A percentile compares a stretch with the other conserved stretches of the same genome.
These are phyloP conservation scores for Octonoba sinensis DNA, from an alignment of 2,888 invertebrate species.

Conservation along the genomic window DNA sequence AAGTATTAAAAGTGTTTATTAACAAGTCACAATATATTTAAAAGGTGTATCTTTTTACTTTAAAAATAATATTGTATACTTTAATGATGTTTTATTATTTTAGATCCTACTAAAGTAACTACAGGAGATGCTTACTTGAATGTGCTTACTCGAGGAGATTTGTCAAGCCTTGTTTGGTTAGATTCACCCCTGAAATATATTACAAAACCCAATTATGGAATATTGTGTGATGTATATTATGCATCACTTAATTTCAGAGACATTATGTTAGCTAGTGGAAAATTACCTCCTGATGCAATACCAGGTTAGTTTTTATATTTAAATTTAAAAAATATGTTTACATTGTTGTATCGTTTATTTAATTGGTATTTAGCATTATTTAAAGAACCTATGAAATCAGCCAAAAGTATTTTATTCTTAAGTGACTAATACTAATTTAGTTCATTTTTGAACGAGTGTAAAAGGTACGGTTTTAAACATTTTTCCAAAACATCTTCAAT, in stretches of 20 bases:
- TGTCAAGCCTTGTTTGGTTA: slow-evolving; percentile 93
- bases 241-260: slow-evolving; percentile 98
- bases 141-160: slow-evolving; percentile 90
- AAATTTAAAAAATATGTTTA: not conserved
- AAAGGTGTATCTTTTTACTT: too few relatives aligned
- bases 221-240: slow-evolving; percentile 88
- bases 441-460: not conserved
- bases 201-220: slow-evolving; percentile 70
- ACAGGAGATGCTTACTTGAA: slow-evolving; percentile 95
- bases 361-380: too few relatives aligned
- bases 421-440: not conserved
- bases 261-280: slow-evolving; percentile 97
- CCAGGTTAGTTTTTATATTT: slow-evolving; percentile 78
- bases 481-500: not conserved
- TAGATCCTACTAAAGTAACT: slow-evolving; percentile 34
- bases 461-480: not conserved
- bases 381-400: too few relatives aligned
- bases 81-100: not conserved
- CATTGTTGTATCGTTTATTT: too few relatives aligned
- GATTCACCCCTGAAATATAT: slow-evolving; percentile 84
- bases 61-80: too few relatives aligned
- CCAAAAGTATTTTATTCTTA: not conserved
- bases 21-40: too few relatives aligned
- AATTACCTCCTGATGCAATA: slow-evolving; percentile 95
- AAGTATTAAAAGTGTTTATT: too few relatives aligned